phyloP scores from a whole-genome alignment of 1,140 invertebrate species.

The Dolichoris vasculosae region DNA sequence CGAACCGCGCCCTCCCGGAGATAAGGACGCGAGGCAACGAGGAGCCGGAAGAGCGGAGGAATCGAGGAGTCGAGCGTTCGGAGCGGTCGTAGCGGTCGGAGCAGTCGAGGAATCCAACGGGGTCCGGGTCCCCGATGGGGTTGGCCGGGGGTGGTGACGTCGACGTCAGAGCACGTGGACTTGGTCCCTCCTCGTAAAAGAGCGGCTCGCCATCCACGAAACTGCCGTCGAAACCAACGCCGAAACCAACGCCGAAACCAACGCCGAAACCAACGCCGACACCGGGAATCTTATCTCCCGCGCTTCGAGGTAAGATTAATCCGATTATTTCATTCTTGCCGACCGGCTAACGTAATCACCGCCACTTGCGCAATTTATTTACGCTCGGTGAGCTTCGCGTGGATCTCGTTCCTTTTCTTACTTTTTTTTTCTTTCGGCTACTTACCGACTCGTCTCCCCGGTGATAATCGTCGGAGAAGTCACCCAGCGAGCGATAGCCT shows the following conservation, averaged over 20 bases:
- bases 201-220: neutral
- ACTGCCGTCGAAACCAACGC: neutral
- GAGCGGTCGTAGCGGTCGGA: no score
- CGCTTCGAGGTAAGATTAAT: slow-evolving; percentile 47
- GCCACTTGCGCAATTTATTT: slow-evolving; percentile 37
- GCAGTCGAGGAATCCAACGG: no score
- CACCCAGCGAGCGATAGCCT: neutral
- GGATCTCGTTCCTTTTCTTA: neutral
- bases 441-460: neutral
- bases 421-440: no score
- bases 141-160: no score
- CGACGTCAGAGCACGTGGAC: slow-evolving; percentile 6
- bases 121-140: no score
- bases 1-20: no score
- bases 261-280: neutral
- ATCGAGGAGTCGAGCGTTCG: no score
- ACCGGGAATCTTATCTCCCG: slow-evolving; percentile 35
- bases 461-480: neutral
- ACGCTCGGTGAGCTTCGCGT: neutral
- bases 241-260: neutral
- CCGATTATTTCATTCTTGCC: slow-evolving; percentile 39
- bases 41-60: no score
- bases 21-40: no score
- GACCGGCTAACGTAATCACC: neutral
- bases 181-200: neutral